Evolutionary conservation across 2,888 invertebrate species (phyloP), one percentile per base, ranked within the genome.

Genomic region (Brachyopa scutellaris): DNA sequence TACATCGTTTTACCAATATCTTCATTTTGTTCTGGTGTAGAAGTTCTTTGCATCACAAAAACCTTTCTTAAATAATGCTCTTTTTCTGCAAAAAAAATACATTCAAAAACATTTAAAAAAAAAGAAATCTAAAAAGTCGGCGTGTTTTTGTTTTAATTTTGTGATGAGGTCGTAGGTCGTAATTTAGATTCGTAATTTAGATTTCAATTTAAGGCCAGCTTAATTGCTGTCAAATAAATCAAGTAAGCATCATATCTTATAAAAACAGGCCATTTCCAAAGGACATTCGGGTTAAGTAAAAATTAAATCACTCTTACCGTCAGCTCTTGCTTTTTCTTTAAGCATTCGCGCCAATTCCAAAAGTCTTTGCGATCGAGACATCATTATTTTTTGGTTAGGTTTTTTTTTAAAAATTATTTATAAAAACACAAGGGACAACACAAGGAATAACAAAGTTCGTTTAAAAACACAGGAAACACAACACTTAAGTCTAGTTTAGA

Each of bases 41-140:
- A 51, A 51, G 31, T 51, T 51, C 31, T 51, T 31, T 31, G 51
- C 47, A 47, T 47, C 26, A 47, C 26, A 47, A 47, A 47, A 47
- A 47, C 47, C 26, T 47, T 47, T 26, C 36, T 36, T 7, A 9
- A 1, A 36, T 36, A 5, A 6, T 5, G 4, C 26, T 26, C 26
- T 26, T 26, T 26, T 26, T 26, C 26, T 26, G 26, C 6, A 36
- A 11, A 36, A 36, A 36, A 36, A 36, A 9, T 36, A 4, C 11
- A 36, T 36, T 36, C 36, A 36, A 36, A 36, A 29, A 0, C 29
- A 8, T 29, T 29, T 29, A 29, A 29, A 29, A 29, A 29, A 29
- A 29, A 29, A 33, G 33, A 33, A 9, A 33, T 26, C 5, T 26
- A 26, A 26, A 26, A 26, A 26, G 26, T n/a, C n/a, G n/a, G 26